These are phyloP conservation scores for Drosophila gunungcola DNA, from an alignment of 1,140 invertebrate species.

Conservation along the genomic window DNA sequence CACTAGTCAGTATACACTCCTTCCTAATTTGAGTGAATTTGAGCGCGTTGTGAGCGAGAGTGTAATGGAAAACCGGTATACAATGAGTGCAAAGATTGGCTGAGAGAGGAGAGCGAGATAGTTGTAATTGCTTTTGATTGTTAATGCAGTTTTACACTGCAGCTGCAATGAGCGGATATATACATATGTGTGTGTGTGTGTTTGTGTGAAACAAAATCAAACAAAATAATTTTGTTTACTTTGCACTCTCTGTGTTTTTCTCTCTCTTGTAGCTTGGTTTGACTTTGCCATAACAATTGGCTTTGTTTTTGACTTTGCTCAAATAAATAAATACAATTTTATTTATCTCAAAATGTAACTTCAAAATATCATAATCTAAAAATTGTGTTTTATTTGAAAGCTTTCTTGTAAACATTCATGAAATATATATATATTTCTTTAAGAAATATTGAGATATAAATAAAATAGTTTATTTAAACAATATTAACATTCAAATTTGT, in stretches of 20 bases:
- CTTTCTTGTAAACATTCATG: no score
- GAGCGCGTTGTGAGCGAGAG: neutral
- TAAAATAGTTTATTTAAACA: no score
- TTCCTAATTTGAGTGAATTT: neutral
- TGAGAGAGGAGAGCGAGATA: conserved; percentile 13
- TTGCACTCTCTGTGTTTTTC: conserved; percentile 4
- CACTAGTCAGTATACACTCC: neutral
- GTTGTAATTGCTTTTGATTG: conserved; percentile 27
- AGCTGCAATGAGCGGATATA: conserved; percentile 30
- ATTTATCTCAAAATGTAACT: no score
- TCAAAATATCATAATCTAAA: neutral
- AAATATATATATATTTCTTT: no score
- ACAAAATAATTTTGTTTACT: conserved; percentile 58
- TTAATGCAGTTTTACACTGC: conserved; percentile 44
- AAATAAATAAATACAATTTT: conserved; percentile 8
- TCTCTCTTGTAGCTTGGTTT: neutral
- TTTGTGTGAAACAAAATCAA: conserved; percentile 50
- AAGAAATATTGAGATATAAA: no score
- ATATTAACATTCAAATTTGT: no score
- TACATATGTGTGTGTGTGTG: neutral
- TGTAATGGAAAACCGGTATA: conserved; percentile 10
- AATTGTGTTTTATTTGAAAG: neutral
- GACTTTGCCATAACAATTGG: conserved; percentile 26
- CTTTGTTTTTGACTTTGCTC: conserved; percentile 20
- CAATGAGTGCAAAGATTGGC: neutral